A percentile compares a stretch with the other conserved stretches of the same genome.
These are phyloP conservation scores for Alloplasta piceator DNA, from an alignment of 2,888 invertebrate species.

Conservation along the genomic window DNA sequence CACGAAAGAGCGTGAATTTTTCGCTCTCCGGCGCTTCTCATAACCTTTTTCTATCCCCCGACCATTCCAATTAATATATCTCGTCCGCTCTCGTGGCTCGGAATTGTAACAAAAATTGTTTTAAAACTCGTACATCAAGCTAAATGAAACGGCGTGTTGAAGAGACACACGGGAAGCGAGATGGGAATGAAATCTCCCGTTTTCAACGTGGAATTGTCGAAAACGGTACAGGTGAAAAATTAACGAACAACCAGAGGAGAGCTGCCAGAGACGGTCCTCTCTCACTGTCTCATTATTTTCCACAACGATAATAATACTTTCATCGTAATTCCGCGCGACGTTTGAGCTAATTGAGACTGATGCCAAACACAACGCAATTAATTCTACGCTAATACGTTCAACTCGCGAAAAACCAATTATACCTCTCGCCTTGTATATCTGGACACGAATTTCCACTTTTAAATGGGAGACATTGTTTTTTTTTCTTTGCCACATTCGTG, in stretches of 20 bases:
- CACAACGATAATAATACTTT: constrained; percentile 57
- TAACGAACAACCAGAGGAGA: constrained; percentile 52
- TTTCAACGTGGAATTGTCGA: constrained; percentile 32
- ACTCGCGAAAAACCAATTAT: constrained; percentile 9
- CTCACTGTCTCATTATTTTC: constrained; percentile 1
- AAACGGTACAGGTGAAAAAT: constrained; percentile 60
- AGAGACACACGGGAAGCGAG: not conserved
- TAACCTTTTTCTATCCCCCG: constrained; percentile 56
- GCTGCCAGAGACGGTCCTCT: constrained; percentile 29
- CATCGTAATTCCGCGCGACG: constrained; percentile 42
- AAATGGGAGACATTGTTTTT: constrained; percentile 9
- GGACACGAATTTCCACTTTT: constrained; percentile 10
- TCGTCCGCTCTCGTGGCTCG: constrained; percentile 55
- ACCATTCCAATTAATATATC: constrained; percentile 60
- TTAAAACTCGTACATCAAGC: constrained; percentile 74
- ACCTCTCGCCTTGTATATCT: not conserved
- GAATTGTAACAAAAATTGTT: constrained; percentile 75
- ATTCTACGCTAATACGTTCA: constrained; percentile 46
- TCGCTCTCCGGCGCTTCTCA: constrained; percentile 56
- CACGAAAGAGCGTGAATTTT: constrained; percentile 1
- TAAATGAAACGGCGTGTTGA: constrained; percentile 67
- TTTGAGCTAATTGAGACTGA: constrained; percentile 66
- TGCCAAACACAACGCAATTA: constrained; percentile 61
- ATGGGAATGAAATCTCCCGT: constrained; percentile 35
- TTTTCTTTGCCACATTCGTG: not conserved